These are phyloP conservation scores for Cotesia typhae DNA, from an alignment of 1,140 invertebrate species.

Conservation along the genomic window DNA sequence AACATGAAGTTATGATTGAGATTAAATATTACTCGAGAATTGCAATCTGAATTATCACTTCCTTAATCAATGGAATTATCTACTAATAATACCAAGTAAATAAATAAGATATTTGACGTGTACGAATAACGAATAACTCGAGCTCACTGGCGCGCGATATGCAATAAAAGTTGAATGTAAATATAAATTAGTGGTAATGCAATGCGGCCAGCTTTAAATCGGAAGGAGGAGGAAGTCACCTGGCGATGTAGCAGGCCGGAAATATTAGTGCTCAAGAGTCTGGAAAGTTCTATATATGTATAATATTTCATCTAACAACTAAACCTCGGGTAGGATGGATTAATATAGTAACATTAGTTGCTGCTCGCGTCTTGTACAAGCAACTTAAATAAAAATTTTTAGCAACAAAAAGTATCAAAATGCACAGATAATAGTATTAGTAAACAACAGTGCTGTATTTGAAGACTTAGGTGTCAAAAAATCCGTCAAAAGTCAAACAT, in stretches of 20 bases:
- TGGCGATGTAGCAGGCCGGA: conserved; percentile 30
- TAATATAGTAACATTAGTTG: conserved; percentile 12
- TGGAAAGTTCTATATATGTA: conserved; percentile 30
- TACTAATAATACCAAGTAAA: background rate
- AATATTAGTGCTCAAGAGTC: conserved; percentile 34
- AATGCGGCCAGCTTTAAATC: conserved; percentile 3
- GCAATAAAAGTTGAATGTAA: background rate
- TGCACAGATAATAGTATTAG: too few relatives aligned
- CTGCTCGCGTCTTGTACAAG: background rate
- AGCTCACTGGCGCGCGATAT: background rate
- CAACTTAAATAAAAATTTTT: background rate
- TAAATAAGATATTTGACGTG: background rate
- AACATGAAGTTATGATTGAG: too few relatives aligned
- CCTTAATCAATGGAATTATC: conserved; percentile 4
- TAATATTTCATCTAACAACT: conserved; percentile 30
- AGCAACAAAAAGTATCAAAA: too few relatives aligned
- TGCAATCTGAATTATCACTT: conserved; percentile 3
- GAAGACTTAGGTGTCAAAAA: too few relatives aligned
- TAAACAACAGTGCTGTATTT: too few relatives aligned
- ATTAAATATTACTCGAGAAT: background rate
- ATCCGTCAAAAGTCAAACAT: too few relatives aligned
- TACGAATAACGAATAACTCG: background rate
- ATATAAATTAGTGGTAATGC: conserved; percentile 2
- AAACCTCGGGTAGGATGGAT: too few relatives aligned
- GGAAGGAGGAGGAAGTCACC: conserved; percentile 26